Evolutionary conservation across 2,888 invertebrate genomes (phyloP).

Genomic region (Electrophaes corylata): DNA sequence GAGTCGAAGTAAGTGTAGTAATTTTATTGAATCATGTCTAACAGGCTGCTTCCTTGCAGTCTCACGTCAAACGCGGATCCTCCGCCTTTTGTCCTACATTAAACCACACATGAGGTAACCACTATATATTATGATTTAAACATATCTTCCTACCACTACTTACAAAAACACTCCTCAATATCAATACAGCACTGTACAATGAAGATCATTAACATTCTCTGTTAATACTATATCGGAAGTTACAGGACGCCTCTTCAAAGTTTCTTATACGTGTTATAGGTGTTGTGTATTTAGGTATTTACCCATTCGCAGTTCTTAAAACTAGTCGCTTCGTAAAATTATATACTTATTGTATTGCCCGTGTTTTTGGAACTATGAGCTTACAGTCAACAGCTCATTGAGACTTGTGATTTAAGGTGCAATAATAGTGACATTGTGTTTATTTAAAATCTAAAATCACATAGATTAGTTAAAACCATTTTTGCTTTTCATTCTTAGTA

Average conservation of each 20-base stretch:
- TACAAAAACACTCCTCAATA: neutral
- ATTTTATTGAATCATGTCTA: constrained; percentile 23
- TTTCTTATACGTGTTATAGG: too few species aligned
- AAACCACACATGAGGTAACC: neutral
- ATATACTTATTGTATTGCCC: neutral
- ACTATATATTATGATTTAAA: neutral
- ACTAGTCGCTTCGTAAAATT: neutral
- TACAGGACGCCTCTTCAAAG: too few species aligned
- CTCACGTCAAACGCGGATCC: neutral
- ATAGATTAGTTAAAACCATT: too few species aligned
- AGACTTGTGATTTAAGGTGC: neutral
- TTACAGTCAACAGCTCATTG: too few species aligned
- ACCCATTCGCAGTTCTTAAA: neutral
- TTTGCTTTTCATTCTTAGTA: too few species aligned
- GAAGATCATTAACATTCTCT: too few species aligned
- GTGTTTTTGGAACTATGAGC: neutral
- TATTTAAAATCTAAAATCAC: too few species aligned
- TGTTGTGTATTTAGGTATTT: neutral
- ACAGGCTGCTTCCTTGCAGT: constrained; percentile 20
- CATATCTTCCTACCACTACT: neutral
- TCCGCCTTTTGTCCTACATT: neutral
- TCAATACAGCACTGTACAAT: neutral
- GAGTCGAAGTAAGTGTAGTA: neutral
- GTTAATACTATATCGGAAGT: too few species aligned
- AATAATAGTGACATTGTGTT: neutral